These are phyloP conservation scores for Anhinga anhinga DNA, from an alignment of 2,113 vertebrate genomes.

Conservation along the genomic window DNA sequence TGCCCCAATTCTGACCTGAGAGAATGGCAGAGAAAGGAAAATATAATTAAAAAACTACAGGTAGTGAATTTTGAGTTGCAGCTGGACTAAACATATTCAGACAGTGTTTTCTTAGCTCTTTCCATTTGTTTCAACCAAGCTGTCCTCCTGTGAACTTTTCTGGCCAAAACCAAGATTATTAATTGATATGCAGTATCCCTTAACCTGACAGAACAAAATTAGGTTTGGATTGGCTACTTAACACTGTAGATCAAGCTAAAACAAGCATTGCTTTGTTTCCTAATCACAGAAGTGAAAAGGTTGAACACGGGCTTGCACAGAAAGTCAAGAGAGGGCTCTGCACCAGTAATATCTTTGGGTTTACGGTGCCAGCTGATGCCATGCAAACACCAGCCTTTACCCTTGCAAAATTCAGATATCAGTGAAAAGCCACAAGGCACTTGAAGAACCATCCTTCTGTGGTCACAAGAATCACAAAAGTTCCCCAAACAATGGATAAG, in stretches of 20 bases:
- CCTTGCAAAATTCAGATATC: background rate
- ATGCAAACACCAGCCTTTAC: background rate
- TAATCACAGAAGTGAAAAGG: background rate
- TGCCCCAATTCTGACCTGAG: background rate
- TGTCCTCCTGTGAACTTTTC: background rate
- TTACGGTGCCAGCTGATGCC: background rate
- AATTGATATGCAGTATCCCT: background rate
- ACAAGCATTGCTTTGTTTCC: background rate
- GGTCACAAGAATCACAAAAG: background rate
- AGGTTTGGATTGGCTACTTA: background rate
- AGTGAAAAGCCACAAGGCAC: background rate
- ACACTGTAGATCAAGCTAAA: background rate
- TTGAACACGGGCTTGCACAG: background rate
- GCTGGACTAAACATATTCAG: background rate
- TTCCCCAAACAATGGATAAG: background rate
- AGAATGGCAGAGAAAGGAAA: background rate
- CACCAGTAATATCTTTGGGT: background rate
- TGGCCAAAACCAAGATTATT: background rate
- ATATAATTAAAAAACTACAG: background rate
- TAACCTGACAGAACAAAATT: background rate
- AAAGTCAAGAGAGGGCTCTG: background rate
- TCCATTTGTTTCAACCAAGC: background rate
- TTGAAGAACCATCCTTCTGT: background rate
- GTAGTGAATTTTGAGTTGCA: constrained; percentile 5
- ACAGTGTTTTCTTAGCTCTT: background rate